Base-by-base conservation (phyloP, 2,888 invertebrate genomes). In the Chrysopilus asiliformis region DNA sequence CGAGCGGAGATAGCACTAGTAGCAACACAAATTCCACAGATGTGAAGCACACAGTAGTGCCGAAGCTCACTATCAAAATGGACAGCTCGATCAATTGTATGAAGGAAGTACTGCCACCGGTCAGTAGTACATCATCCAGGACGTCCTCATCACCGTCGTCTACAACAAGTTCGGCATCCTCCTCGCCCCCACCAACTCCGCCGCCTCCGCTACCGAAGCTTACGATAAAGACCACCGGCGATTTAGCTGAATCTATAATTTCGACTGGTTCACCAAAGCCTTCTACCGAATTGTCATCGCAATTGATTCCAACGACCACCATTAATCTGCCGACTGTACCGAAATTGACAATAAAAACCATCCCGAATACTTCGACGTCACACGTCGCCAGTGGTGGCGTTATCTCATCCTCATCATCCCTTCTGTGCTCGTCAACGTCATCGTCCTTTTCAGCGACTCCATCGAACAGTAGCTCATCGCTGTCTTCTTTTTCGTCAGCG, bases 291-390 rank as follows among this genome's bases (percentile, higher is more conserved):
- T 14, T 33, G 24, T n/a, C 26, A 8, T 13, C 32, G 8, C 14
- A 24, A 9, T 7, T 19, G 9, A 13, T 8, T 2, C 19, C 32
- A 7, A 30, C 26, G 17, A 15, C 24, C n/a, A 13, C 14, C 12
- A 8, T 24, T 32, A 5, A 13, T 4, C 10, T 22, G 22, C 37
- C 54, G 29, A 66, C 68, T 53, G 61, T 72, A 53, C 71, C 73
- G 49, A 72, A 71, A 61, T 62, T 73, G 39, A 72, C 71, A 36
- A 72, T 71, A 26, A 73, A 73, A 56, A 65, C 69, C 19, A 53
- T 56, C 41, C 46, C 49, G 26, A 52, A 55, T 17, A 45, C 51
- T 41, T 12, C 43, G 25, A 12, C 31, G 13, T 10, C 26, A n/a
- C 9, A 6, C 4, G 5, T n/a, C 7, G 22, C 22, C 22, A n/a